Percentiles rank a stretch among this genome's conserved stretches.
Conservation (phyloP, 53 echinoderm and acorn worm species). For the Temnopleurus reevesii region DNA sequence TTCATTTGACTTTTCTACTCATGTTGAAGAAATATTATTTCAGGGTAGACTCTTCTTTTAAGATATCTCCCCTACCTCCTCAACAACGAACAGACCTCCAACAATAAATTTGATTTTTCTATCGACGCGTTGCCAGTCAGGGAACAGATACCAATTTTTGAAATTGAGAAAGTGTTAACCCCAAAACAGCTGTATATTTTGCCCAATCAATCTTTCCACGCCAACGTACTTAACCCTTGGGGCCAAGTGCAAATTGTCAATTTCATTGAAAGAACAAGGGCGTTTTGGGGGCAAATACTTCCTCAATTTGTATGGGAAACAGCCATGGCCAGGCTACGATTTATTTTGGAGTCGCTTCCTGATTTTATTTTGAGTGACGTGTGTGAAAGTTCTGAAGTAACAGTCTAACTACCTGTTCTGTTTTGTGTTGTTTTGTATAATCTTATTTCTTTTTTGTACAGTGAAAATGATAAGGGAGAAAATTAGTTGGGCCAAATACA, state of each 20-base stretch:
- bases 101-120: not conserved
- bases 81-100: not conserved
- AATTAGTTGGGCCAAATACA: no score
- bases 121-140: not conserved
- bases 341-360: not conserved
- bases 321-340: not conserved
- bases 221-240: not conserved
- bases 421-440: no score
- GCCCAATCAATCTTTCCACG: not conserved
- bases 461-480: no score
- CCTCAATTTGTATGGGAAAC: slow-evolving; percentile 31
- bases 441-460: no score
- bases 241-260: slow-evolving; percentile 26
- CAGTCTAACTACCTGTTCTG: not conserved
- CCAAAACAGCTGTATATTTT: not conserved
- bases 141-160: not conserved
- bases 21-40: no score
- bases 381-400: not conserved
- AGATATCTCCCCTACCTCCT: not conserved
- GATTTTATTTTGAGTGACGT: slow-evolving; percentile 13
- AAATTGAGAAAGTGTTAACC: slow-evolving; percentile 24
- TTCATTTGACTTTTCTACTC: no score
- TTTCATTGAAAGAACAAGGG: slow-evolving; percentile 18
- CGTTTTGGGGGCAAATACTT: not conserved
- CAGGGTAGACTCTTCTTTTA: no score